Conservation (phyloP, 1,140 invertebrate species). For the Pseudomyrmex cubaensis region DNA sequence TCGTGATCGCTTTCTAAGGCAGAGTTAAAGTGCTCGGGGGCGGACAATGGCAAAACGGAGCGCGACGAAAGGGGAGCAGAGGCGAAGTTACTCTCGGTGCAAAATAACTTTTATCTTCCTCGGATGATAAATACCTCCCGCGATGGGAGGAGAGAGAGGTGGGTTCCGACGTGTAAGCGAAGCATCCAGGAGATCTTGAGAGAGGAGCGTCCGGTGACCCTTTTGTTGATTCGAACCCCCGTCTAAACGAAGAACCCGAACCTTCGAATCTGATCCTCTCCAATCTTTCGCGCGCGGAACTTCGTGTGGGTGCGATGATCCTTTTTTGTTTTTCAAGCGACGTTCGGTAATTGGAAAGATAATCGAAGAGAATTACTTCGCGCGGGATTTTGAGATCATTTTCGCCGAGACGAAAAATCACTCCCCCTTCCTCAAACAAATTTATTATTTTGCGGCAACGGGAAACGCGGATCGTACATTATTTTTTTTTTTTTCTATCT, state of each 20-base stretch:
- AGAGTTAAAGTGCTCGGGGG: slow-evolving; percentile 26
- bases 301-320: not conserved
- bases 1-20: slow-evolving; percentile 21
- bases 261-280: slow-evolving; percentile 47
- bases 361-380: slow-evolving; percentile 6
- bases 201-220: slow-evolving; percentile 29
- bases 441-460: not conserved
- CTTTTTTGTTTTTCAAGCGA: slow-evolving; percentile 11
- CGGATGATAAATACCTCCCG: slow-evolving; percentile 65
- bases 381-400: not conserved
- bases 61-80: not conserved
- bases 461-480: too few species aligned
- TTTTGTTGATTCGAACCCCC: slow-evolving; percentile 35
- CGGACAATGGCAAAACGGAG: slow-evolving; percentile 33
- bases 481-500: too few species aligned
- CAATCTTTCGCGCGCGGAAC: slow-evolving; percentile 4
- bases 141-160: not conserved
- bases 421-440: not conserved
- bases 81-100: not conserved
- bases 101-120: slow-evolving; percentile 66
- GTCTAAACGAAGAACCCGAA: slow-evolving; percentile 45
- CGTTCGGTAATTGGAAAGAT: slow-evolving; percentile 33
- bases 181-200: slow-evolving; percentile 42
- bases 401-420: not conserved
- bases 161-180: not conserved